Base-by-base conservation (phyloP, 2,888 invertebrate species). In the Trachelus iudaicus region DNA sequence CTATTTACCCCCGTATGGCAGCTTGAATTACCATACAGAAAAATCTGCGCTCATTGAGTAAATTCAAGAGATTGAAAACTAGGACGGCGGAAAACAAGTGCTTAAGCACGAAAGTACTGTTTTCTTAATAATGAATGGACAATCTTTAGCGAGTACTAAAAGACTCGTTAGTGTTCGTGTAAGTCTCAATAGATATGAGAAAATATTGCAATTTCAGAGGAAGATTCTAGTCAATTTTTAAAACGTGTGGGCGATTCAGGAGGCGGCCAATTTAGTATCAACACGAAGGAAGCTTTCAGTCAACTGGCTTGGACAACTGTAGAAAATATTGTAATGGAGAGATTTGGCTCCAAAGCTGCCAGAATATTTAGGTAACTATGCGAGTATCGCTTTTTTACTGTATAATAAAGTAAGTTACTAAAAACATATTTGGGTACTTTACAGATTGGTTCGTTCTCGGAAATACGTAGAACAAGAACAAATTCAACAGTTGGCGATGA, bases 401-500 rank as follows among this genome's bases (percentile, higher is more conserved):
- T 74, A 11, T 75, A 30, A 2, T 30, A 34, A 12, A 30, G 9
- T 30, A 34, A 30, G 4, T 74, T 56, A 74, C 15, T 33, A 33
- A 69, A 30, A 30, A 69, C 4, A 30, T 31, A 15, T 71, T 56
- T 69, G 40, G 69, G 12, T 75, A 35, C 6, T 34, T 81, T 89
- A 85, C 90, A 95, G 98, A 81, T 94, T 99, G 81, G 95, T 99
- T 56, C 94, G 96, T 75, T 91, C 93, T 69, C 96, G 96, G 88
- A 95, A 95, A 84, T 97, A 95, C 88, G 95, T 98, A 79, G 98
- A 98, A 90, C 97, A 98, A 85, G 98, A 97, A 81, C 96, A 97
- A 89, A 96, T 99, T 79, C 98, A 98, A 90, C 96, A 97, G 87
- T 93, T 96, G 84, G 98, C 97, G 0, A 98, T 99, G 98, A 94